Evolutionary conservation across 2,888 invertebrate genomes (phyloP).

Genomic region (Cyaniris semiargus): DNA sequence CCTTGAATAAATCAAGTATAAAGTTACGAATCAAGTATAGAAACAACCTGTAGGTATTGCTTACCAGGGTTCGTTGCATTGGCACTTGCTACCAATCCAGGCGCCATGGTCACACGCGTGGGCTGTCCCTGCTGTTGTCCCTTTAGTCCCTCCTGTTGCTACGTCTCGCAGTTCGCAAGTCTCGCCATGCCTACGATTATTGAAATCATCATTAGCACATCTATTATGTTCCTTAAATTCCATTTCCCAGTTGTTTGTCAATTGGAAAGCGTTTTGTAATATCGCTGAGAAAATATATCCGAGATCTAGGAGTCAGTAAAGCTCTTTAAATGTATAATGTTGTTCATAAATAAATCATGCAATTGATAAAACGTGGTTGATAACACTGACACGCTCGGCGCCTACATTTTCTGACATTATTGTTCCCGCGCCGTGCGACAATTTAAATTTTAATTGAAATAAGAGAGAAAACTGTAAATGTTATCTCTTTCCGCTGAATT

Average conservation of each 20-base stretch:
- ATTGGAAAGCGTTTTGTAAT: not conserved
- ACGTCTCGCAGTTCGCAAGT: not conserved
- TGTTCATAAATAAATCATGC: constrained; percentile 16
- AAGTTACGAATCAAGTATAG: no score
- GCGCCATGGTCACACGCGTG: not conserved
- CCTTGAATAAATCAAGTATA: no score
- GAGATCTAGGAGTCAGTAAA: not conserved
- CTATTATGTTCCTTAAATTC: not conserved
- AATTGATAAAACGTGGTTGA: constrained; percentile 17
- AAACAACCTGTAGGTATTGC: no score
- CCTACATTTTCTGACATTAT: not conserved
- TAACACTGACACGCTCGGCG: constrained; percentile 1
- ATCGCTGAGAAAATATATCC: not conserved
- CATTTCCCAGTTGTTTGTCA: not conserved
- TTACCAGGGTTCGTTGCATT: constrained; percentile 1
- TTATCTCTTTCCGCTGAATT: no score
- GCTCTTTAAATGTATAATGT: not conserved
- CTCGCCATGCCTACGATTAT: not conserved
- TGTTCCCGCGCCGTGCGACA: constrained; percentile 1
- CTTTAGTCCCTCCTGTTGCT: not conserved
- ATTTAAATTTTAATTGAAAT: not conserved
- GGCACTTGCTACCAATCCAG: not conserved
- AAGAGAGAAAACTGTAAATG: not conserved
- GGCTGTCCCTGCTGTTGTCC: not conserved
- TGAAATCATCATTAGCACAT: not conserved